Evolutionary conservation across 2,888 invertebrate genomes (phyloP), one percentile per base, ranked within the genome.

Genomic region (Augiades crinisus): DNA sequence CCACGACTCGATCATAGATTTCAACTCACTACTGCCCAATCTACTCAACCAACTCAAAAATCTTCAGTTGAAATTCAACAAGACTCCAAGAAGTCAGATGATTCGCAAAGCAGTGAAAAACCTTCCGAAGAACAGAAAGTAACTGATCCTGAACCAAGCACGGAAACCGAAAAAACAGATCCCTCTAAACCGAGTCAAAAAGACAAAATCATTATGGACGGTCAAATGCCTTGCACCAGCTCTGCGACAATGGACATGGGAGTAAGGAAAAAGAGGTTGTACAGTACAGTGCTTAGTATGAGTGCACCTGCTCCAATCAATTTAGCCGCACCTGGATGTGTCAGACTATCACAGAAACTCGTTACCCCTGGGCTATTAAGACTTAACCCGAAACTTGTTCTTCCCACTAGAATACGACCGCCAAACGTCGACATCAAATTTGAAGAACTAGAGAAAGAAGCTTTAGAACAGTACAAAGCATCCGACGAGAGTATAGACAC

Each of bases 391-490:
- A 89, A 88, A 56, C 78, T 86, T 36, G 77, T 83, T 8, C 61
- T 84, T 10, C 78, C 82, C 5, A 65, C 78, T 1, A 75, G 84
- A 54, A 63, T 78, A 10, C 68, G 83, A 30, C 73, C 79, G 10
- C 75, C 78, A 1, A 78, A 69, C 40, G 78, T 81, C 13, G 85
- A 86, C 46, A 75, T 76, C 52, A 86, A 87, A 61, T 86, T 87
- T 54, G 92, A 92, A 51, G 92, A 92, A 61, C 67, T 92, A 38
- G 92, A 92, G 66, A 88, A 90, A 55, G 91, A 92, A 67, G 92
- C 92, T 1, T 64, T 92, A 45, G 92, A 92, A 64, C 91, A 91
- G 60, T 91, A 91, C 60, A 92, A 92, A 65, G 89, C 90, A n/a
- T 91, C 88, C 4, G 88, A 90, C 57, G 90, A 90, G 61, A 90